Evolutionary conservation across 2,888 invertebrate genomes (phyloP).

Genomic region (Gortyna flavago): DNA sequence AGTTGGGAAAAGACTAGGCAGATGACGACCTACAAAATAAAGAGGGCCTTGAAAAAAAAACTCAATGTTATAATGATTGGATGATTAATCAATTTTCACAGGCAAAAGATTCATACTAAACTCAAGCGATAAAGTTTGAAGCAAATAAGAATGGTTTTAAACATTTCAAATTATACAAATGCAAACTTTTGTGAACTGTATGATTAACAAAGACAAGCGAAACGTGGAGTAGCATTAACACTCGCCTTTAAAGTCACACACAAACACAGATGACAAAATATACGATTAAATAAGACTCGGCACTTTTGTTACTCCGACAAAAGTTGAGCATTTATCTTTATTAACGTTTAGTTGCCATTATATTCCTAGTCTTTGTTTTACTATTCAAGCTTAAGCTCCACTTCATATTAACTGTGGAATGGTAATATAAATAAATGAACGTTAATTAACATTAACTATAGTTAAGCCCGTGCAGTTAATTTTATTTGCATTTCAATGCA

Average conservation of each 20-base stretch:
- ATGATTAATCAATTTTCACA: background rate
- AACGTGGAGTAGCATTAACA: slow-evolving; percentile 44
- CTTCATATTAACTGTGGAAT: slow-evolving; percentile 24
- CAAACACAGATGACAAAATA: slow-evolving; percentile 43
- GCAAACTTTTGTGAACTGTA: slow-evolving; percentile 15
- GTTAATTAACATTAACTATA: slow-evolving; percentile 54
- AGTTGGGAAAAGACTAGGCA: no score
- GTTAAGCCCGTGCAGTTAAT: slow-evolving; percentile 32
- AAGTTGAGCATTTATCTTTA: slow-evolving; percentile 37
- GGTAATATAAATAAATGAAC: slow-evolving; percentile 48
- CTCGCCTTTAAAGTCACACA: slow-evolving; percentile 41
- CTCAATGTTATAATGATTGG: no score
- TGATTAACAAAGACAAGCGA: slow-evolving; percentile 28
- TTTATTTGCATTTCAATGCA: slow-evolving; percentile 44
- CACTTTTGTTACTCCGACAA: slow-evolving; percentile 51
- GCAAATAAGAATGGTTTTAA: slow-evolving; percentile 3
- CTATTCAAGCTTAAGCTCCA: slow-evolving; percentile 39
- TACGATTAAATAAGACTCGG: slow-evolving; percentile 52
- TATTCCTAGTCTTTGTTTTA: slow-evolving; percentile 47
- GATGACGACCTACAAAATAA: no score
- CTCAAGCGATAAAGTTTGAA: background rate
- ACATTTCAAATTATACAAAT: slow-evolving; percentile 8
- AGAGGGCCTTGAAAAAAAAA: background rate
- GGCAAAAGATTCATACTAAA: background rate
- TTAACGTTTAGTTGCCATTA: slow-evolving; percentile 36